Evolutionary conservation across 2,888 invertebrate species (phyloP), one percentile per base, ranked within the genome.

Genomic region (Unio delphinus): DNA sequence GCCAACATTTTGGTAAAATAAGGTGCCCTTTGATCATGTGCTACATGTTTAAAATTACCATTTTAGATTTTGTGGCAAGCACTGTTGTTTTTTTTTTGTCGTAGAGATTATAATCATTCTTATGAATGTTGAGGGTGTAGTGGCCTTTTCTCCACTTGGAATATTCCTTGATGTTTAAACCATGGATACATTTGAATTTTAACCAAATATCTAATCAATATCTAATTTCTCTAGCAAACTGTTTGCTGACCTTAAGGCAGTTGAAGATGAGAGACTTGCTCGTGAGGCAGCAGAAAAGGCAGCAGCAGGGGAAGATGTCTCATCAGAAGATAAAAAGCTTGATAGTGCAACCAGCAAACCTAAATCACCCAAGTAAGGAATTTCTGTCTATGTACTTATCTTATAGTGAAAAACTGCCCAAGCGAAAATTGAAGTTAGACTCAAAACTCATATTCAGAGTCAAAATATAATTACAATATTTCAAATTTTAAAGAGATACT

Each of bases 211-310:
- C 34, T 61, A 67, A 28, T 6, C 28, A 30, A 63, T 56, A n/a
- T 55, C 30, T 65, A 4, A n/a, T 59, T 55, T 59, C 20, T 69
- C 11, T 61, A 83, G 83, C 64, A 67, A 72, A 30, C 65, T 81
- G 34, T 77, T 86, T 64, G 76, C 67, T 45, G 76, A 80, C 64
- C 66, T 85, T 60, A 80, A 79, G 64, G 72, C 68, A n/a, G 80
- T 76, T 6, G 82, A 83, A 68, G 85, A 85, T 59, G 83, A 82
- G 58, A 72, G 76, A 63, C 65, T 75, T 28, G 80, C 80, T 20
- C 76, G 75, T n/a, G 83, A 83, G 61, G 79, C 80, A 26, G 80
- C 69, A 30, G 78, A 75, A 56, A 68, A 68, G 45, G 75, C 70
- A 20, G 74, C 72, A 15, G 70, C 74, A 15, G 79, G 75, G 17